Percentiles rank a stretch among this genome's conserved stretches.
These are phyloP conservation scores for Ophiothrix spiculata DNA, from an alignment of 35 echinoderm and acorn worm species.

Conservation along the genomic window DNA sequence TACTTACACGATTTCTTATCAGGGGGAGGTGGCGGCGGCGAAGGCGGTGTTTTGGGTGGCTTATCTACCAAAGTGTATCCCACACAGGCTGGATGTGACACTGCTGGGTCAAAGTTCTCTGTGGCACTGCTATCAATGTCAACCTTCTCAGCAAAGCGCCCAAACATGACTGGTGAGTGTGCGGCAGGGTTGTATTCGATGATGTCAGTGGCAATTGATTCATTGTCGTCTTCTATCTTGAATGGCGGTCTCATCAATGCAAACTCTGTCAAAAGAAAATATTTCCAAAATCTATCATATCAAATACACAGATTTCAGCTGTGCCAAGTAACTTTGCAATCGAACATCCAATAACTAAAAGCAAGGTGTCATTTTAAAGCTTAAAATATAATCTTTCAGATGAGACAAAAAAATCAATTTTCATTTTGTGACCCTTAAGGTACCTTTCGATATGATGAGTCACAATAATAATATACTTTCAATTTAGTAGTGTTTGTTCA, in stretches of 20 bases:
- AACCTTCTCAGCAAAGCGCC: slow-evolving; percentile 69
- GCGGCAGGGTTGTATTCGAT: slow-evolving; percentile 87
- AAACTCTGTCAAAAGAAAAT: slow-evolving; percentile 68
- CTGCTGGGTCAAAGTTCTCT: slow-evolving; percentile 80
- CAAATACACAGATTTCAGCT: too few relatives aligned
- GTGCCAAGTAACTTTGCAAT: too few relatives aligned
- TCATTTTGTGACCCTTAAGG: too few relatives aligned
- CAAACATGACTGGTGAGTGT: slow-evolving; percentile 94
- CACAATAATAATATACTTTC: too few relatives aligned
- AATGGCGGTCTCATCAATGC: slow-evolving; percentile 87
- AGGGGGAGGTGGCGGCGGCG: slow-evolving; percentile 73
- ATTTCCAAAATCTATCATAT: too few relatives aligned
- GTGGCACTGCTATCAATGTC: slow-evolving; percentile 47
- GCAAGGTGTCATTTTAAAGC: too few relatives aligned
- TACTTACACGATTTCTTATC: slow-evolving; percentile 87
- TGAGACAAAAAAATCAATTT: too few relatives aligned
- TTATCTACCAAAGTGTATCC: slow-evolving; percentile 91
- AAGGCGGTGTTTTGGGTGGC: slow-evolving; percentile 51
- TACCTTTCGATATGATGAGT: too few relatives aligned
- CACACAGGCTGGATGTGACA: slow-evolving; percentile 89
- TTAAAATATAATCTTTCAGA: too few relatives aligned
- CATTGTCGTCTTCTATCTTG: slow-evolving; percentile 72
- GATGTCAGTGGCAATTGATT: slow-evolving; percentile 81
- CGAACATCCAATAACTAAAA: too few relatives aligned
- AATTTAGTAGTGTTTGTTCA: too few relatives aligned